These are phyloP conservation scores for Thysanoteuthis rhombus DNA, from an alignment of 2,888 invertebrate species.

Conservation along the genomic window DNA sequence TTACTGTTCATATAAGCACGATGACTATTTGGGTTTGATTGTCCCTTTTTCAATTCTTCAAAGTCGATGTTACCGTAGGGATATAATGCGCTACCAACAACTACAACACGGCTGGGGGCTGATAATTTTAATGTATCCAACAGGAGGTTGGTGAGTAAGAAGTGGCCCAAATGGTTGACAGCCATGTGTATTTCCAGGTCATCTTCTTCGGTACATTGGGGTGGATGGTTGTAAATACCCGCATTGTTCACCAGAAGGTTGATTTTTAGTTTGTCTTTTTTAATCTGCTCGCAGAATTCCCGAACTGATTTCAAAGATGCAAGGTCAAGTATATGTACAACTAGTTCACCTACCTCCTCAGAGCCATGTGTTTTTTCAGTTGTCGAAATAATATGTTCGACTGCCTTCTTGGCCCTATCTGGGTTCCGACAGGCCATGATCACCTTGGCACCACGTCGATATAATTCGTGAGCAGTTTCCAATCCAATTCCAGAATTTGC, in stretches of 20 bases:
- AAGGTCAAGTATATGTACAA: conserved; percentile 81
- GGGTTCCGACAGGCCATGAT: background rate
- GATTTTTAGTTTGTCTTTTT: conserved; percentile 64
- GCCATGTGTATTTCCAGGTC: conserved; percentile 64
- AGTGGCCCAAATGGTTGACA: conserved; percentile 72
- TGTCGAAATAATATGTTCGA: background rate
- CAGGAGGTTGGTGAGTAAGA: conserved; percentile 82
- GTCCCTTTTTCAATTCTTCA: background rate
- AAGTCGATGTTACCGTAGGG: conserved; percentile 66
- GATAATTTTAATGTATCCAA: conserved; percentile 76
- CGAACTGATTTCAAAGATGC: conserved; percentile 79
- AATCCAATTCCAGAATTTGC: background rate
- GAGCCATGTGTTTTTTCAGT: background rate
- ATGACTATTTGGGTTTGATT: background rate
- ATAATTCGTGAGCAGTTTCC: background rate
- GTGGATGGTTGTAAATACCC: conserved; percentile 58
- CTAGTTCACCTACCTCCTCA: conserved; percentile 73
- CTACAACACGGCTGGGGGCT: conserved; percentile 78
- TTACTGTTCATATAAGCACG: conserved; percentile 55
- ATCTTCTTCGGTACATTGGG: conserved; percentile 57
- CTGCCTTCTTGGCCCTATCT: background rate
- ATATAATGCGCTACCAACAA: conserved; percentile 90
- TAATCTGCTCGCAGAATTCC: conserved; percentile 77
- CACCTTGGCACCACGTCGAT: background rate
- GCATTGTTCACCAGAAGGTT: conserved; percentile 65